Percentiles rank a stretch among this genome's conserved stretches.
phyloP scores from a whole-genome alignment of 2,888 invertebrate species.

The Dendrolimus houi region DNA sequence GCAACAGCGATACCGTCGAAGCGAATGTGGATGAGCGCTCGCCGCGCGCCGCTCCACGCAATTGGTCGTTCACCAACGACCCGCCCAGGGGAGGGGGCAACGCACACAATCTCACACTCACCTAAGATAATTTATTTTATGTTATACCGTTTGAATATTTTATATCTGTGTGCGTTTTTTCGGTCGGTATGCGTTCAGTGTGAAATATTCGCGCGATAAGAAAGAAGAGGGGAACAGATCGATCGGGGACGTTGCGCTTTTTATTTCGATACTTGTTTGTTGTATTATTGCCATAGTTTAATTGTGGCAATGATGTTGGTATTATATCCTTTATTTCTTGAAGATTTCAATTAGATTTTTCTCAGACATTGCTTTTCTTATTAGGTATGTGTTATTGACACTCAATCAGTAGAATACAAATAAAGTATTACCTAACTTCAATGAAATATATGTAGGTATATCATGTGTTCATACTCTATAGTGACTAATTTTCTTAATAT shows the following conservation, averaged over 20 bases:
- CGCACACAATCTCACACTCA: conserved; percentile 65
- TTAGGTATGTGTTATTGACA: too few relatives aligned
- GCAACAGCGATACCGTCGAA: conserved; percentile 31
- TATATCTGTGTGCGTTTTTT: conserved; percentile 77
- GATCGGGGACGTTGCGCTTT: conserved; percentile 71
- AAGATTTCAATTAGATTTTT: too few relatives aligned
- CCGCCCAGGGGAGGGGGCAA: conserved; percentile 70
- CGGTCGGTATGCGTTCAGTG: conserved; percentile 73
- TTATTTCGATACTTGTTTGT: conserved; percentile 52
- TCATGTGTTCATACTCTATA: too few relatives aligned
- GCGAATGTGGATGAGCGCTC: conserved; percentile 55
- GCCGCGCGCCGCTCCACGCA: conserved; percentile 75
- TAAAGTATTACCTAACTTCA: too few relatives aligned
- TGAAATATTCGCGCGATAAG: conserved; percentile 76
- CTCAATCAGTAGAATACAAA: too few relatives aligned
- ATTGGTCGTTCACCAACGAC: conserved; percentile 64
- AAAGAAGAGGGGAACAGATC: conserved; percentile 75
- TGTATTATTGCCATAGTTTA: conserved; percentile 50
- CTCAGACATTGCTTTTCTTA: too few relatives aligned
- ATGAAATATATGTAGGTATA: too few relatives aligned
- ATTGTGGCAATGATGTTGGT: conserved; percentile 25
- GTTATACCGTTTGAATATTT: conserved; percentile 76
- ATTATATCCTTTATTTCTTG: not conserved
- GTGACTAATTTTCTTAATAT: too few relatives aligned
- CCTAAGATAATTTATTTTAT: conserved; percentile 77